phyloP scores from a whole-genome alignment of 2,888 invertebrate genomes.

The Nomada flava region DNA sequence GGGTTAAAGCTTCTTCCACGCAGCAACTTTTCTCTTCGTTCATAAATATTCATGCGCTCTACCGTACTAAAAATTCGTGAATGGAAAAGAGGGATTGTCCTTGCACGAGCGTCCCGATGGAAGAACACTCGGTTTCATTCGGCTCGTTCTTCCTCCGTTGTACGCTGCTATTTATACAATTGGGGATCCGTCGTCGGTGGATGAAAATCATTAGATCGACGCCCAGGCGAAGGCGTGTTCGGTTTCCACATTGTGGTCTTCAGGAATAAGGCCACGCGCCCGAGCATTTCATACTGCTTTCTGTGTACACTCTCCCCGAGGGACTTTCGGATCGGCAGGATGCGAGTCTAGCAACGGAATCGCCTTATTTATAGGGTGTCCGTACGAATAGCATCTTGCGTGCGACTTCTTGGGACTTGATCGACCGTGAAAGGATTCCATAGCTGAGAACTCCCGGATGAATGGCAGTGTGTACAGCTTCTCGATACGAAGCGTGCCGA shows the following conservation, averaged over 20 bases:
- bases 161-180: background rate
- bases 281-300: slow-evolving; percentile 21
- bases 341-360: slow-evolving; percentile 59
- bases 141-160: background rate
- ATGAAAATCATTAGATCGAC: background rate
- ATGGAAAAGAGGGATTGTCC: slow-evolving; percentile 41
- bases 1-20: slow-evolving; percentile 53
- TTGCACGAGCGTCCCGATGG: background rate
- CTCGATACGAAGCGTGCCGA: slow-evolving; percentile 12
- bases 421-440: slow-evolving; percentile 65
- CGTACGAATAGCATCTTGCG: slow-evolving; percentile 48
- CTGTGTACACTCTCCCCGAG: slow-evolving; percentile 8
- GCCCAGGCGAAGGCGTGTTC: background rate
- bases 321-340: slow-evolving; percentile 60
- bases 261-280: slow-evolving; percentile 34
- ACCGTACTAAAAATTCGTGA: slow-evolving; percentile 51
- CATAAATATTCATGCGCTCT: slow-evolving; percentile 58
- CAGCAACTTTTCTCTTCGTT: slow-evolving; percentile 23
- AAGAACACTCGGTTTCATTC: slow-evolving; percentile 5
- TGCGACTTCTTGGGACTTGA: slow-evolving; percentile 55
- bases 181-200: background rate
- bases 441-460: slow-evolving; percentile 14
- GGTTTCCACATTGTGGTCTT: background rate
- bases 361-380: slow-evolving; percentile 66
- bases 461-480: slow-evolving; percentile 7